Conservation (phyloP, 1,140 invertebrate genomes). For the Brachionus calyciflorus region DNA sequence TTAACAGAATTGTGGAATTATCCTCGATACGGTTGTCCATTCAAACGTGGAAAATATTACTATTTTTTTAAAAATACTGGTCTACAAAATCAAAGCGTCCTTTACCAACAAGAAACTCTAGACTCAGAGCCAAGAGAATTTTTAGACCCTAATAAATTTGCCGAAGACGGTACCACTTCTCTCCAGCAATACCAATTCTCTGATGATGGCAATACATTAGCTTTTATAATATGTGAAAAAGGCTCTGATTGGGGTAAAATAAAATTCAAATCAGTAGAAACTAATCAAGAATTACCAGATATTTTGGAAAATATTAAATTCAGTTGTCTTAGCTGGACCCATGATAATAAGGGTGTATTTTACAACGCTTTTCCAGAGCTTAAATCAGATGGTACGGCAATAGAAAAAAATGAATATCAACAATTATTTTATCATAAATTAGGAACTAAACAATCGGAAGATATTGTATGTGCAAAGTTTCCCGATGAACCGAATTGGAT, state of each 20-base stretch:
- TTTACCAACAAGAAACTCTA: constrained; percentile 82
- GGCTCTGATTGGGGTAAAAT: constrained; percentile 47
- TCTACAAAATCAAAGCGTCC: constrained; percentile 91
- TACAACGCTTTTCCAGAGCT: constrained; percentile 80
- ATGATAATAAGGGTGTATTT: constrained; percentile 89
- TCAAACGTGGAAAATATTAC: constrained; percentile 76
- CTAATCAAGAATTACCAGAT: constrained; percentile 82
- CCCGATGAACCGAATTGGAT: constrained; percentile 84
- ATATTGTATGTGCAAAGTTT: constrained; percentile 84
- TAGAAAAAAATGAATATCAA: constrained; percentile 78
- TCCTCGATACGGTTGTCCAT: constrained; percentile 86
- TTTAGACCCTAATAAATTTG: constrained; percentile 87
- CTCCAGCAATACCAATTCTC: constrained; percentile 77
- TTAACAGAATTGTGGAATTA: constrained; percentile 91
- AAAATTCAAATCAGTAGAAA: constrained; percentile 55
- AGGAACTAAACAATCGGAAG: constrained; percentile 79
- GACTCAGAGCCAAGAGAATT: constrained; percentile 79
- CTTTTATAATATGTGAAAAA: constrained; percentile 78
- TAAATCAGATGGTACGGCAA: constrained; percentile 84
- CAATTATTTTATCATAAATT: constrained; percentile 88
- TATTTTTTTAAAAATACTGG: constrained; percentile 91
- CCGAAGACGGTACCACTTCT: constrained; percentile 86
- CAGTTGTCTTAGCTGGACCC: constrained; percentile 84
- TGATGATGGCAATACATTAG: constrained; percentile 81
- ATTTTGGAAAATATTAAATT: constrained; percentile 85